A percentile compares a stretch with the other conserved stretches of the same genome.
phyloP scores from a whole-genome alignment of 2,797 vertebrate species.

The Phalloptychus januarius region DNA sequence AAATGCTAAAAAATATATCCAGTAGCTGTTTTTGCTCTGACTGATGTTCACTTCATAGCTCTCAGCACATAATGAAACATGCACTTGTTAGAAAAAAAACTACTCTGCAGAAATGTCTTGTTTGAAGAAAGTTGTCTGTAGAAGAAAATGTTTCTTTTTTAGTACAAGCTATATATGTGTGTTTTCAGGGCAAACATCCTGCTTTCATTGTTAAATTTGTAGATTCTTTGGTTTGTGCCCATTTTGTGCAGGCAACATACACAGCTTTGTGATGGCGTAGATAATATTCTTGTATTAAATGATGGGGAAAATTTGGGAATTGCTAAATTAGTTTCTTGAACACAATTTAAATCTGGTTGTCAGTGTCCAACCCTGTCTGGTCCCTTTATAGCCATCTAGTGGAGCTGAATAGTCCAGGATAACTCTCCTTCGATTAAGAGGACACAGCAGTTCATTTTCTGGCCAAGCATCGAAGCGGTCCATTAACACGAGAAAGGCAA shows the following conservation, averaged over 20 bases:
- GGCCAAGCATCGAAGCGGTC: neutral
- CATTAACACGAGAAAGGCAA: neutral
- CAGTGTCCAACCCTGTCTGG: neutral
- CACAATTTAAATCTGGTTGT: neutral
- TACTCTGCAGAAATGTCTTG: conserved; percentile 24
- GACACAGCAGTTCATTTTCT: neutral
- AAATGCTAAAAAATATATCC: conserved; percentile 38
- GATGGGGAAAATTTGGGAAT: neutral
- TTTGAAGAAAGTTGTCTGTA: conserved; percentile 37
- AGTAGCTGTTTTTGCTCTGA: conserved; percentile 32
- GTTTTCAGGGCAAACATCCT: conserved; percentile 6
- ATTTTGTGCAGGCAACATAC: neutral
- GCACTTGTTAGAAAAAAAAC: conserved; percentile 17
- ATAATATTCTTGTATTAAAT: neutral
- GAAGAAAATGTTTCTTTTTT: conserved; percentile 17
- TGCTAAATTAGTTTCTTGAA: neutral
- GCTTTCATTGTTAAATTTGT: neutral
- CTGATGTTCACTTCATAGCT: conserved; percentile 42
- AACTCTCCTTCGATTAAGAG: neutral
- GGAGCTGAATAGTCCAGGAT: neutral
- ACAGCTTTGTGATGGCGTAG: neutral
- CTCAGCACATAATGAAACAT: conserved; percentile 21
- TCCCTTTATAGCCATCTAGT: neutral
- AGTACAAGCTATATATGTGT: neutral
- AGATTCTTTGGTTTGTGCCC: neutral